Evolutionary conservation across 2,888 invertebrate species (phyloP), one percentile per base, ranked within the genome.

Genomic region (Tiliacea citrago): DNA sequence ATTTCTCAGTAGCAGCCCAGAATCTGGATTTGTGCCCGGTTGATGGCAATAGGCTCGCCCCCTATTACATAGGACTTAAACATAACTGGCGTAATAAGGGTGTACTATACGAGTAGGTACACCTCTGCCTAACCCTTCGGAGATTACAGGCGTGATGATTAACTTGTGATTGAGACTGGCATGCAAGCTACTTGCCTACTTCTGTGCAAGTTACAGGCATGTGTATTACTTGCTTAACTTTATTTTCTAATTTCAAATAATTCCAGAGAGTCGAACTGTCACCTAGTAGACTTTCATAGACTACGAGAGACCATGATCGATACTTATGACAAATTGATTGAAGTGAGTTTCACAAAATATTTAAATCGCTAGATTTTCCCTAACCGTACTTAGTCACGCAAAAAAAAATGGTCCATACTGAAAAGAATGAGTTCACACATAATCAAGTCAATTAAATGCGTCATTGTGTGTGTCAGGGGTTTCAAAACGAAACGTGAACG

Each of bases 181-280:
- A 65, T 49, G 51, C 49, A 35, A 49, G 49, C 21, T 49, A 35
- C 16, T 42, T 42, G 58, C 21, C 8, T 13, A 21, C n/a, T 66
- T 18, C 9, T 61, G 8, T 61, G 13, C 9, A 12, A 70, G 5
- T 29, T 53, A 18, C n/a, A 69, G 12, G 29, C 42, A 70, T 65
- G 18, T 66, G 29, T 55, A 45, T 29, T 49, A 6, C 21, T 1
- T 35, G 29, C 47, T 29, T 47, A n/a, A 45, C 24, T 12, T 39
- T 55, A 29, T 66, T 73, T 73, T 55, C 18, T 29, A n/a, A 68
- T 66, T 68, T 51, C 2, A 58, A 68, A 16, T 65, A 63, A 65
- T 96, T 97, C 90, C 96, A 97, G 97, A 91, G 97, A 97, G 86
- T 97, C 97, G 82, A 97, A 97, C 91, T 97, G 97, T 86, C 95